Evolutionary conservation across 1,140 invertebrate genomes (phyloP).

Genomic region (Drosophila trapezifrons): DNA sequence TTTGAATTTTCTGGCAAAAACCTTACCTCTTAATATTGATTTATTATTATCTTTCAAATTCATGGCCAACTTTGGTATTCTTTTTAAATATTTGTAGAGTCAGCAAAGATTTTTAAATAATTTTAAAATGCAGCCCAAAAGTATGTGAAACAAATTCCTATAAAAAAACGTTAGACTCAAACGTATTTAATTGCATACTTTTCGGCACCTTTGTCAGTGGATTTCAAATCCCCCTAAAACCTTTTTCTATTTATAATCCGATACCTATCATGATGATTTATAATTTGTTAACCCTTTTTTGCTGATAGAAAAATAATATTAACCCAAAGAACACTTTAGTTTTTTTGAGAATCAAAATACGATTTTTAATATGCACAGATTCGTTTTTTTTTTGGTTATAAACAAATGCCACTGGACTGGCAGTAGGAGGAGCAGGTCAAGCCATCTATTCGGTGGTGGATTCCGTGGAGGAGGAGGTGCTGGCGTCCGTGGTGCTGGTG

Average conservation of each 20-base stretch:
- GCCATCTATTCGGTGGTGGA: not conserved
- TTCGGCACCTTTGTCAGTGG: not conserved
- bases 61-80: no score
- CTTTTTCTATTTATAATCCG: not conserved
- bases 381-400: slow-evolving; percentile 22
- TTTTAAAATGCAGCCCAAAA: not conserved
- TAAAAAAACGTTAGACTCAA: not conserved
- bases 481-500: slow-evolving; percentile 17
- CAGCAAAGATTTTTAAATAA: not conserved
- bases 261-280: no score
- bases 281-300: not conserved
- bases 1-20: no score
- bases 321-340: no score
- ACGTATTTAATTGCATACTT: not conserved
- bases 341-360: not conserved
- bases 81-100: not conserved
- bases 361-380: slow-evolving; percentile 15
- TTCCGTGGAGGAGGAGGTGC: slow-evolving; percentile 8
- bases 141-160: not conserved
- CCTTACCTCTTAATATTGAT: no score
- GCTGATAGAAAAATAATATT: no score
- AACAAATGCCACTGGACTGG: not conserved
- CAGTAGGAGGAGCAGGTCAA: not conserved
- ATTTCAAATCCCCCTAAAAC: not conserved
- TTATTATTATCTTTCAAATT: no score